A percentile compares a stretch with the other conserved stretches of the same genome.
Evolutionary conservation across 2,797 vertebrate species (phyloP).

Genomic region (Eurystomus glaucurus): DNA sequence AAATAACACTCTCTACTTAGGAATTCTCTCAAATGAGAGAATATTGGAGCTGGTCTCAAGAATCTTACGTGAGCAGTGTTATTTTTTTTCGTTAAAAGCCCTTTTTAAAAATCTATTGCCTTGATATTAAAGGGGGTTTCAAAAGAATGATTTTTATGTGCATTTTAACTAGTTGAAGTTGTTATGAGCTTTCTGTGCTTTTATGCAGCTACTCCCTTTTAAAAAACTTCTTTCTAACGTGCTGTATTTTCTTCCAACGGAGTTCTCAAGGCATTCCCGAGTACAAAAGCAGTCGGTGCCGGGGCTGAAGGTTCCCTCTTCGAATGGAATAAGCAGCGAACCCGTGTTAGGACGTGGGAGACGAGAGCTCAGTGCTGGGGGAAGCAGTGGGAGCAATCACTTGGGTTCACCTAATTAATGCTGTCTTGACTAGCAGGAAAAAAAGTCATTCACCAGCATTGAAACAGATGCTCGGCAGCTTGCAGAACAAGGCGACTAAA

Average conservation of each 20-base stretch:
- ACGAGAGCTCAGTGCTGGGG: background rate
- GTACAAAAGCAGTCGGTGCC: background rate
- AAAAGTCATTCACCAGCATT: background rate
- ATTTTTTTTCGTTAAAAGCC: background rate
- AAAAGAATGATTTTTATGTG: background rate
- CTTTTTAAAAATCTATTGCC: background rate
- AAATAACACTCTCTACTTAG: background rate
- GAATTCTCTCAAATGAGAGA: background rate
- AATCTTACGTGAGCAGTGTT: background rate
- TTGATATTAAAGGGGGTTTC: background rate
- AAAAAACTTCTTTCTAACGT: background rate
- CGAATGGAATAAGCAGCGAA: background rate
- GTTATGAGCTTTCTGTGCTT: background rate
- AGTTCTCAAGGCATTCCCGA: background rate
- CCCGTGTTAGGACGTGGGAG: background rate
- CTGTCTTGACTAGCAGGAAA: background rate
- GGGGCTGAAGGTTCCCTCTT: background rate
- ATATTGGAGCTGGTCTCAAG: background rate
- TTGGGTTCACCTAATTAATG: conserved; percentile 46
- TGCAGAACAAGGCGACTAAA: conserved; percentile 61
- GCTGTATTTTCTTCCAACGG: background rate
- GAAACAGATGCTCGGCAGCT: conserved; percentile 54
- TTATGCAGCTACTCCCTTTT: background rate
- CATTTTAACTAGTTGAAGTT: background rate
- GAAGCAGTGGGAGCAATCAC: background rate